Percentiles rank a stretch among this genome's conserved stretches.
Evolutionary conservation across 2,113 vertebrate genomes (phyloP).

Genomic region (Castor canadensis): DNA sequence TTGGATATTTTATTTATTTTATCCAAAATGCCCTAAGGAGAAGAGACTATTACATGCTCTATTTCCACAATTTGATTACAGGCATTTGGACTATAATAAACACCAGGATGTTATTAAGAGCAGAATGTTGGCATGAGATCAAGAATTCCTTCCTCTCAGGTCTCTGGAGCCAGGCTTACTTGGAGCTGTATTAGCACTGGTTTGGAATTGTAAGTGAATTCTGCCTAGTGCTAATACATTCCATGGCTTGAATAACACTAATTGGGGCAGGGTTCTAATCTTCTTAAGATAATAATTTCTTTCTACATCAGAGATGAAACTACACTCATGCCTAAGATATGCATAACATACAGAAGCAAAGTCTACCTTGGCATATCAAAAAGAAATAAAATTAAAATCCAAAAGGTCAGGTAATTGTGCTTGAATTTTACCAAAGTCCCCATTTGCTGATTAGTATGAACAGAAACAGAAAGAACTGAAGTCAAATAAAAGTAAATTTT

Average conservation of each 20-base stretch:
- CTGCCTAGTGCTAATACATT: too few species aligned
- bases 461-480: background rate
- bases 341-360: background rate
- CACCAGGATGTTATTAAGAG: background rate
- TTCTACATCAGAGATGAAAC: background rate
- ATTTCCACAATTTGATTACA: background rate
- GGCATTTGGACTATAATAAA: rapidly evolving
- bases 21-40: background rate
- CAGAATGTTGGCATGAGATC: too few species aligned
- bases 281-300: background rate
- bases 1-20: background rate
- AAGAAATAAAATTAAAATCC: background rate
- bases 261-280: background rate
- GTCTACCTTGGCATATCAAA: background rate
- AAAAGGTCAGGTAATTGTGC: background rate
- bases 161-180: background rate
- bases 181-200: rapidly evolving
- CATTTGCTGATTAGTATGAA: background rate
- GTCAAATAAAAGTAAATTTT: background rate
- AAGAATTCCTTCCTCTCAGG: background rate
- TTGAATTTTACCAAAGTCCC: background rate
- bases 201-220: rapidly evolving
- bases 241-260: background rate
- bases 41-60: too few species aligned
- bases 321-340: background rate